A percentile compares a stretch with the other conserved stretches of the same genome.
Conservation (phyloP, 2,888 invertebrate genomes). For the Drosophila melanocephala region DNA sequence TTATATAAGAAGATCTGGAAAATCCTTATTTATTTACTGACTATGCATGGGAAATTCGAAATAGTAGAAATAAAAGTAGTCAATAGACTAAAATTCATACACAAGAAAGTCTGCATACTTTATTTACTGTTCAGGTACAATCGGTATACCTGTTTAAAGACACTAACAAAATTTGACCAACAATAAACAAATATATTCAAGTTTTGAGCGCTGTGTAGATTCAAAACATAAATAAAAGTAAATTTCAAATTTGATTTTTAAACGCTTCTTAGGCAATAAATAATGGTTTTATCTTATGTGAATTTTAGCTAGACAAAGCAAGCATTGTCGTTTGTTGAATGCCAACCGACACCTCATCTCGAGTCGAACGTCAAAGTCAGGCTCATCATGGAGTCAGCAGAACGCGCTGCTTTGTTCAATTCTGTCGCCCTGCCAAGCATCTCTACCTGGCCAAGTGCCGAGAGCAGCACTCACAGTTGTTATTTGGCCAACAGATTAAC, state of each 20-base stretch:
- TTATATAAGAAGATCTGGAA: neutral
- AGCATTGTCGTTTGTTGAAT: constrained; percentile 28
- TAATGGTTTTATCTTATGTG: constrained; percentile 15
- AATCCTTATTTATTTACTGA: neutral
- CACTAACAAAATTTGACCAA: neutral
- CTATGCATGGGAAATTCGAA: neutral
- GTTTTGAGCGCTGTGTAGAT: neutral
- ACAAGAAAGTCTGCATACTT: neutral
- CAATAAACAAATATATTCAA: neutral
- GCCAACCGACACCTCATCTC: constrained; percentile 50
- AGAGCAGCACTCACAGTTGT: constrained; percentile 15
- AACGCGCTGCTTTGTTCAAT: constrained; percentile 49
- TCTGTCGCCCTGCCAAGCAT: constrained; percentile 28
- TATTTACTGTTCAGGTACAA: neutral
- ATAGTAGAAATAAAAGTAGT: too few relatives aligned
- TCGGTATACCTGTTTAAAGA: neutral
- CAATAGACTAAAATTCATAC: neutral
- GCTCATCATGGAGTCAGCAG: constrained; percentile 11
- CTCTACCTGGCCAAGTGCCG: constrained; percentile 28
- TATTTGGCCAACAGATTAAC: constrained; percentile 73
- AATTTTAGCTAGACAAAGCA: constrained; percentile 31
- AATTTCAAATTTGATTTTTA: neutral
- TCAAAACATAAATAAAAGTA: neutral
- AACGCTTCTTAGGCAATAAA: neutral
- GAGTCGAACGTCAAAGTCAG: constrained; percentile 24